phyloP scores from a whole-genome alignment of 2,113 vertebrate species.

The Cyanistes caeruleus region DNA sequence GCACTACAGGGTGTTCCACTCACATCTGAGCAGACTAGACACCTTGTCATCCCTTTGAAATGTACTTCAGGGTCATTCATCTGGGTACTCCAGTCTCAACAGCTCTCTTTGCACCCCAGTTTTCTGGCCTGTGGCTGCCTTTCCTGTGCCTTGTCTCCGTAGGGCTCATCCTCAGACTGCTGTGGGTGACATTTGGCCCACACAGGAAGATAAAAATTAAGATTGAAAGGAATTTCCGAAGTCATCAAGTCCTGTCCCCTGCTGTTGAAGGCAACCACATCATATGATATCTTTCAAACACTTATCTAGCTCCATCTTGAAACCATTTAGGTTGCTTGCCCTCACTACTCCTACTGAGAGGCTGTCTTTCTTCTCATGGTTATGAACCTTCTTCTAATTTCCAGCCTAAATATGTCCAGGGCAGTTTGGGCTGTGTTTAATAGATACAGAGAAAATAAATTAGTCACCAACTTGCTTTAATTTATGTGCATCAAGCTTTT shows the following conservation, averaged over 20 bases:
- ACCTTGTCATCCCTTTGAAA: background rate
- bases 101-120: background rate
- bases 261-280: slow-evolving; percentile 63
- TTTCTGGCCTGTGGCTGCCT: background rate
- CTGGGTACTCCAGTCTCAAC: background rate
- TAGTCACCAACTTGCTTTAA: slow-evolving; percentile 34
- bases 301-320: slow-evolving; percentile 64
- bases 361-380: slow-evolving; percentile 57
- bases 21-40: background rate
- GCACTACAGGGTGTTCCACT: fast-evolving
- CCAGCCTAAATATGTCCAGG: slow-evolving; percentile 35
- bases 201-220: slow-evolving; percentile 65
- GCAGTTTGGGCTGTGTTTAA: slow-evolving; percentile 33
- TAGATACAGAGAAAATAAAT: slow-evolving; percentile 49
- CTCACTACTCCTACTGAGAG: slow-evolving; percentile 60
- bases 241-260: slow-evolving; percentile 64
- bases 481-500: slow-evolving; percentile 33
- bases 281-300: slow-evolving; percentile 45
- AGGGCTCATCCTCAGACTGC: background rate
- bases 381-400: slow-evolving; percentile 63
- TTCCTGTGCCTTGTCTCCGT: background rate
- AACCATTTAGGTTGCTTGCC: slow-evolving; percentile 61
- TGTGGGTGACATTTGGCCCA: slow-evolving; percentile 31
- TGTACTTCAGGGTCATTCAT: background rate
- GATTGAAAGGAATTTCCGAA: slow-evolving; percentile 57